Evolutionary conservation across 1,140 invertebrate genomes (phyloP), one percentile per base, ranked within the genome.

Genomic region (Zophobas morio): DNA sequence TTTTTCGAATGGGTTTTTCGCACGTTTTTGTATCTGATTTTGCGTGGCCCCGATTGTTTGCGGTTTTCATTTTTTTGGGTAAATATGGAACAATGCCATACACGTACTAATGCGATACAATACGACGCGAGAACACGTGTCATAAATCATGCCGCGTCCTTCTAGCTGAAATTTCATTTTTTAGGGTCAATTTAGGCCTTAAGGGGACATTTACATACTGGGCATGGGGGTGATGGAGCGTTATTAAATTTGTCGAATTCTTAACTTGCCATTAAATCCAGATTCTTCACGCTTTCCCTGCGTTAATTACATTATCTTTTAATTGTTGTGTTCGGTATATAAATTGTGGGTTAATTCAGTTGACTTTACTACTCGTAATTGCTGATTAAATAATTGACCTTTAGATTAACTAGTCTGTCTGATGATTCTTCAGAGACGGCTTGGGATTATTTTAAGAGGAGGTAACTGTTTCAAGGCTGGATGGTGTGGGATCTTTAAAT

Each of bases 331-430:
- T 20, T 35, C 49, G 32, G 51, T 40, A 8, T 20, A 20, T 39
- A 54, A 73, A 20, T 54, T 36, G 32, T 54, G 46, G 71, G 71
- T 73, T 73, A 73, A 73, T 73, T 73, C 49, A 40, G 32, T 73
- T 73, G 51, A 73, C 71, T 73, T 46, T 56, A 72, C 34, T 53
- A 47, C 36, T 35, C 40, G 35, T 53, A 72, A 73, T 73, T 73
- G 71, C 20, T 73, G 71, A 73, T 73, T 73, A 73, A 73, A 73
- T 54, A 73, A 73, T 73, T 73, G 71, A 73, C 71, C 71, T 73
- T 73, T 73, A 73, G 71, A 72, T 73, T 73, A 73, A 73, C 51
- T 36, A 32, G 49, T 40, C n/a, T 73, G 46, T 49, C 71, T 35
- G 54, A 37, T 66, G 60, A 20, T 40, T 32, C 2, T 42, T 42